phyloP scores from a whole-genome alignment of 2,113 vertebrate species.

The Plestiodon gilberti region DNA sequence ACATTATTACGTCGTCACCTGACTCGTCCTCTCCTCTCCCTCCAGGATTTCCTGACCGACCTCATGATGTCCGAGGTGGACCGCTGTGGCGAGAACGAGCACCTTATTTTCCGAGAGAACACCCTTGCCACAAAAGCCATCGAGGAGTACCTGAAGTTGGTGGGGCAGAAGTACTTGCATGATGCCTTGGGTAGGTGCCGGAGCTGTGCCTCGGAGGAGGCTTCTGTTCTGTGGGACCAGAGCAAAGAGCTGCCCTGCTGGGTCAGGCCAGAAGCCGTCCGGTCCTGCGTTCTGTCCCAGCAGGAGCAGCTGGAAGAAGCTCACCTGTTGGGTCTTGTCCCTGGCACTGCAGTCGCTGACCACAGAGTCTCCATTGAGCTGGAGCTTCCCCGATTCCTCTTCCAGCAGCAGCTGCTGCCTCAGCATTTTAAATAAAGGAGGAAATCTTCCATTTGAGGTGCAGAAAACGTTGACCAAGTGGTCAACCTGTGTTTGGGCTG shows the following conservation, averaged over 20 bases:
- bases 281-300: not conserved
- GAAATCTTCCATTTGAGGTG: not conserved
- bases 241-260: too few relatives aligned
- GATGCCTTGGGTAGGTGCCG: slow-evolving; percentile 91
- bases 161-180: slow-evolving; percentile 98
- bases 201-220: not conserved
- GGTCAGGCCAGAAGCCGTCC: not conserved
- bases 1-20: too few relatives aligned
- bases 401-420: not conserved
- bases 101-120: slow-evolving; percentile 99
- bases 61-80: slow-evolving; percentile 99
- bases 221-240: not conserved
- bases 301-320: too few relatives aligned
- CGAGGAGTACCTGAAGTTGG: slow-evolving; percentile 98
- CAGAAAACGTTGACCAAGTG: not conserved
- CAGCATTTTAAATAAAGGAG: not conserved
- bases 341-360: not conserved
- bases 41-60: slow-evolving; percentile 97
- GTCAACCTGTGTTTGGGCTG: too few relatives aligned
- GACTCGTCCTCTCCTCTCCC: slow-evolving; percentile 43
- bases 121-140: slow-evolving; percentile 98
- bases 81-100: slow-evolving; percentile 97
- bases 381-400: not conserved
- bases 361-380: not conserved
- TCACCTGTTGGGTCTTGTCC: too few relatives aligned